These are phyloP conservation scores for Blastobasis lacticolella DNA, from an alignment of 2,888 invertebrate species.

Conservation along the genomic window DNA sequence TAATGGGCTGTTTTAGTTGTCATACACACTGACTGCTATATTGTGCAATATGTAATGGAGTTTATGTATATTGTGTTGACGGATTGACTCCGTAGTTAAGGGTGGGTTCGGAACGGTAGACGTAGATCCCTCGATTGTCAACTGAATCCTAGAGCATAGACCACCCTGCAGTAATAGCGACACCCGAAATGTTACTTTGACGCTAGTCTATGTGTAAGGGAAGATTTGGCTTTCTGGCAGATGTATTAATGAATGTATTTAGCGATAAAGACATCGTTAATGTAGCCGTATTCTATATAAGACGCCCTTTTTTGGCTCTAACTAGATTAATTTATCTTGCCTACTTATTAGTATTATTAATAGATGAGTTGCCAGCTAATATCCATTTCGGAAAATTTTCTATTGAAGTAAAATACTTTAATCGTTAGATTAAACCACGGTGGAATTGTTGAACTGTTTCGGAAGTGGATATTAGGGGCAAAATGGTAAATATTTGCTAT, in stretches of 20 bases:
- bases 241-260: conserved; percentile 51
- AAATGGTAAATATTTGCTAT: not conserved
- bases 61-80: conserved; percentile 37
- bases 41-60: conserved; percentile 40
- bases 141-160: conserved; percentile 36
- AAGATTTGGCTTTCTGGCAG: conserved; percentile 40
- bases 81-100: conserved; percentile 37
- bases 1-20: conserved; percentile 54
- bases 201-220: conserved; percentile 36
- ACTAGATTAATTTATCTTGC: not conserved
- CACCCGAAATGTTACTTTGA: not conserved
- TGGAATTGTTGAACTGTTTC: not conserved
- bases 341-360: not conserved
- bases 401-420: too few species aligned
- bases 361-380: conserved; percentile 1
- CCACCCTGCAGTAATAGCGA: conserved; percentile 4
- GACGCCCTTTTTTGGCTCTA: conserved; percentile 30
- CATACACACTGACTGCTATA: conserved; percentile 38
- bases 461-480: not conserved
- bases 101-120: conserved; percentile 34
- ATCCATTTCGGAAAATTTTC: not conserved
- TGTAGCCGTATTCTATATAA: conserved; percentile 36
- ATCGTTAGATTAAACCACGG: too few species aligned
- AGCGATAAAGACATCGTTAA: conserved; percentile 32
- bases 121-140: conserved; percentile 11